Evolutionary conservation across 2,888 invertebrate genomes (phyloP).

Genomic region (Hirtodrosophila histrioides): DNA sequence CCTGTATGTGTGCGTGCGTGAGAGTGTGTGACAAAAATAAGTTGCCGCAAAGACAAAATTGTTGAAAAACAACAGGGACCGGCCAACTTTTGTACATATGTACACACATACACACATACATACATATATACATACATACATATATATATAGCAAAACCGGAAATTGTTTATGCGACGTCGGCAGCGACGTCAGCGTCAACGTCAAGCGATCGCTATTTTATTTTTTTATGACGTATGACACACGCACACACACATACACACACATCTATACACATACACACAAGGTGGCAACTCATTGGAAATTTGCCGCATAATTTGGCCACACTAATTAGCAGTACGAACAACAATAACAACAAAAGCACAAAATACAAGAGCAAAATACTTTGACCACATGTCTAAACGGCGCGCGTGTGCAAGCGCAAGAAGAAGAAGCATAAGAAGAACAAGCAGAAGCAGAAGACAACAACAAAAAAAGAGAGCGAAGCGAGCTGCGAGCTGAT

Average conservation of each 20-base stretch:
- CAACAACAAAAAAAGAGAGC: slow-evolving; percentile 39
- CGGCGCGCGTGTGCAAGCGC: slow-evolving; percentile 54
- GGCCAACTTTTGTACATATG: slow-evolving; percentile 47
- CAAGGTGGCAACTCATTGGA: slow-evolving; percentile 57
- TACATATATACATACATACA: neutral
- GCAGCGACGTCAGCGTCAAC: neutral
- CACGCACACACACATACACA: slow-evolving; percentile 11
- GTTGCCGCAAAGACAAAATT: slow-evolving; percentile 69
- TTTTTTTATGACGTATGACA: slow-evolving; percentile 68
- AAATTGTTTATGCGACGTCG: slow-evolving; percentile 71
- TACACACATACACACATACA: neutral
- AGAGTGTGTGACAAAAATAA: slow-evolving; percentile 70
- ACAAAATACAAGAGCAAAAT: slow-evolving; percentile 22
- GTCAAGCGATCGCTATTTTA: slow-evolving; percentile 57
- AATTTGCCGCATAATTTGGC: slow-evolving; percentile 73
- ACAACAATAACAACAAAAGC: slow-evolving; percentile 38
- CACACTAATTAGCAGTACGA: slow-evolving; percentile 71
- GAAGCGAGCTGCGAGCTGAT: slow-evolving; percentile 62
- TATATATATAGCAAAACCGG: slow-evolving; percentile 61
- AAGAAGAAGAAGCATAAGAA: slow-evolving; percentile 35
- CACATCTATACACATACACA: slow-evolving; percentile 13
- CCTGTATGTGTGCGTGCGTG: slow-evolving; percentile 32
- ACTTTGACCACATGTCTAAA: slow-evolving; percentile 72
- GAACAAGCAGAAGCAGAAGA: neutral
- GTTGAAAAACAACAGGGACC: slow-evolving; percentile 59